A percentile compares a stretch with the other conserved stretches of the same genome.
phyloP scores from a whole-genome alignment of 2,113 vertebrate genomes.

The Muntiacus reevesi region DNA sequence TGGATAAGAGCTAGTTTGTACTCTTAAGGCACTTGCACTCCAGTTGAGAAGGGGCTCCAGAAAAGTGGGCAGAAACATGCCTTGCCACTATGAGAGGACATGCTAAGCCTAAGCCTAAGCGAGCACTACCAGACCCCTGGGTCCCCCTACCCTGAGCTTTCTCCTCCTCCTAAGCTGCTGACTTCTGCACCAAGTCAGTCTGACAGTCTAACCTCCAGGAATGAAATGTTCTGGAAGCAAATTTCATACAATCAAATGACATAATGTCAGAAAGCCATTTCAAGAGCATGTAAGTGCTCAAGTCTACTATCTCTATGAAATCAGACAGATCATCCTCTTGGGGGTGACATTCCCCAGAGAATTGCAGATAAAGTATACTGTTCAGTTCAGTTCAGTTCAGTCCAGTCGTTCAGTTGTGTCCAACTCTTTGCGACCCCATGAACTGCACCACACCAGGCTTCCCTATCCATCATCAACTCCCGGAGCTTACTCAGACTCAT shows the following conservation, averaged over 20 bases:
- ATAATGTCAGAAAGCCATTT: constrained; percentile 19
- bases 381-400: neutral
- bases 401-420: neutral
- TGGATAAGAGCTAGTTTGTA: neutral
- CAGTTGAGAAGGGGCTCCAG: neutral
- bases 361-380: neutral
- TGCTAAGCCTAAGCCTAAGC: neutral
- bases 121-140: neutral
- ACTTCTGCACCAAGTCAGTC: neutral
- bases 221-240: neutral
- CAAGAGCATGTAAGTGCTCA: neutral
- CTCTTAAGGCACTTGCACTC: neutral
- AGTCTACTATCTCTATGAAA: neutral
- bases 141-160: neutral
- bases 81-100: neutral
- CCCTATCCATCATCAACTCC: neutral
- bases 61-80: neutral
- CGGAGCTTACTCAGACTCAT: neutral
- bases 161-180: neutral
- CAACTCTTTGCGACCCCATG: neutral
- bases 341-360: neutral
- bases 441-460: neutral
- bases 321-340: neutral
- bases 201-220: neutral
- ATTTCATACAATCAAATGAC: neutral